A percentile compares a stretch with the other conserved stretches of the same genome.
phyloP scores from a whole-genome alignment of 2,113 vertebrate genomes.

The Paramormyrops kingsleyae region DNA sequence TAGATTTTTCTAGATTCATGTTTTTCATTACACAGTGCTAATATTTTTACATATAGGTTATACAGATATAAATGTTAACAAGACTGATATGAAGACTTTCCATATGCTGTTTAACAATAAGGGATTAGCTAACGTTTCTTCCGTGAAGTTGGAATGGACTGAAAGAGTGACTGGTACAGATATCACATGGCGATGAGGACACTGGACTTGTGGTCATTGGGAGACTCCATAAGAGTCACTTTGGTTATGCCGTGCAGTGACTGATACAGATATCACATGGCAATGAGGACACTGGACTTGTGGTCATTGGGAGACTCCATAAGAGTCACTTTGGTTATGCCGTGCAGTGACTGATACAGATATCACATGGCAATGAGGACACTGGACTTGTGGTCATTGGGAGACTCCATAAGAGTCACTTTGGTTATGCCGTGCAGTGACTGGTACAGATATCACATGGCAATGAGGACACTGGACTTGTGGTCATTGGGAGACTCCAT shows the following conservation, averaged over 20 bases:
- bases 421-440: background rate
- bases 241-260: background rate
- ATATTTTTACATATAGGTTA: background rate
- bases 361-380: background rate
- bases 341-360: background rate
- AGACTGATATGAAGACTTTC: background rate
- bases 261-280: background rate
- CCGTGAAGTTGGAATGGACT: background rate
- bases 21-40: background rate
- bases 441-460: background rate
- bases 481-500: background rate
- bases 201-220: background rate
- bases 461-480: background rate
- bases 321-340: background rate
- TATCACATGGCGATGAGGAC: background rate
- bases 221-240: background rate
- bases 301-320: background rate
- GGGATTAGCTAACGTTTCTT: background rate
- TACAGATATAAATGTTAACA: background rate
- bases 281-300: background rate
- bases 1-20: too few relatives aligned
- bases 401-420: background rate
- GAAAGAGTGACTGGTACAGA: background rate
- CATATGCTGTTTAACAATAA: background rate
- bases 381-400: background rate